Base-by-base conservation (phyloP, 1,140 invertebrate species). In the Limonius californicus region DNA sequence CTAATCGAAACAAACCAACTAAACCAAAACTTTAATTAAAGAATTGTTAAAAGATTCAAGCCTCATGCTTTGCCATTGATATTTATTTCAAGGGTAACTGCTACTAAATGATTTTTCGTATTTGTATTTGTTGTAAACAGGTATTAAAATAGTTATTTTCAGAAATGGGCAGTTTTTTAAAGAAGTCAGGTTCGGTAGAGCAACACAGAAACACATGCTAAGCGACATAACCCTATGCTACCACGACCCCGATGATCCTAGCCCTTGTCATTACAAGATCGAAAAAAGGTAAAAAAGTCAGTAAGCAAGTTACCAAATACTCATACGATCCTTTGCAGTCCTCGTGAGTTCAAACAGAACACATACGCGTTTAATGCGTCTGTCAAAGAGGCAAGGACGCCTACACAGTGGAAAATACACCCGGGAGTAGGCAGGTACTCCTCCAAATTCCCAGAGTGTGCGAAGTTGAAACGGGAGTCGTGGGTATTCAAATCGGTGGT, bases 361-460 rank as follows among this genome's bases (percentile, higher is more conserved):
- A 30, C 66, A 35, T 27, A 71, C 57, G 57, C 70, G 0, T 74
- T 74, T 35, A 66, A 67, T 47, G 62, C 65, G 11, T 72, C 72
- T 0, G 65, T 70, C 32, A 42, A 60, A 12, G 18, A 66, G 15
- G 65, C 64, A 4, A 27, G 71, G 16, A 70, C 71, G 42, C 63
- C 67, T 2, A 45, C 54, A 1, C 39, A 64, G 3, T 72, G 71
- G 71, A 55, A 42, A 23, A 69, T 74, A 39, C 62, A 57, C 27
- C 72, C 72, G 16, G 72, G 72, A 8, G 66, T 68, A 18, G 72
- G 71, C 15, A 57, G 72, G 27, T 74, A 74, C 65, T 64, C 62
- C 16, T 59, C 68, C 2, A 71, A 66, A 50, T 15, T 53, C 1
- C 53, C 63, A 4, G 57, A 19, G 21, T 72, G 70, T 32, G 62